Evolutionary conservation across 2,797 vertebrate species (phyloP), one percentile per base, ranked within the genome.

Genomic region (Orientallactaga sibirica): DNA sequence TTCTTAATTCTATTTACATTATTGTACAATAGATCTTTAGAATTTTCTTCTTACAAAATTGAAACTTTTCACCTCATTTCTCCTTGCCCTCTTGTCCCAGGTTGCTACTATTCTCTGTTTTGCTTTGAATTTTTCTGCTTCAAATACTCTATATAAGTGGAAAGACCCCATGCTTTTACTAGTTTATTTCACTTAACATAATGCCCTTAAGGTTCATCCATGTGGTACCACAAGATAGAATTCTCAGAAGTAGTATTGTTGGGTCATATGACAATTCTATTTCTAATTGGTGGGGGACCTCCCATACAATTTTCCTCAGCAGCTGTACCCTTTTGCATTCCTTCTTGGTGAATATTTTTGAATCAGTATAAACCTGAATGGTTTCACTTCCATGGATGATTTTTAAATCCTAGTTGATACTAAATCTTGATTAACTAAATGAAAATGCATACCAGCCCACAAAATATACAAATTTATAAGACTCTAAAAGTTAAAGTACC

Each of bases 271-370:
- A 43, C n/a, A 87, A 76, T 74, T 90, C 20, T 55, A 25, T 18
- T 84, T 85, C 55, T 81, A 41, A 74, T 79, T 86, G 66, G 62
- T 58, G 27, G 37, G 52, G 18, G 66, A 7, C 27, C 19, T 73
- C 27, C 4, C 15, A 12, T 77, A 68, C 27, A n/a, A 20, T 83
- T 89, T 83, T 64, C 33, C 33, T 82, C 19, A 82, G 19, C 48
- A 87, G 9, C 52, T 73, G 5, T 6, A 55, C 37, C 25, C 58
- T 88, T 80, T 76, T 41, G 41, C n/a, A 78, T 95, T 81, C 11
- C 29, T 25, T 96, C 19, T 55, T 86, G 43, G 29, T 93, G 86
- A 90, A 29, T 70, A 73, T 68, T 85, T 95, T 95, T 90, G 29
- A 84, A n/a, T 92, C 84, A 68, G 10, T 86, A 15, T 67, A 83